Base-by-base conservation (phyloP, 2,113 vertebrate species). In the Gorsachius goisagi region DNA sequence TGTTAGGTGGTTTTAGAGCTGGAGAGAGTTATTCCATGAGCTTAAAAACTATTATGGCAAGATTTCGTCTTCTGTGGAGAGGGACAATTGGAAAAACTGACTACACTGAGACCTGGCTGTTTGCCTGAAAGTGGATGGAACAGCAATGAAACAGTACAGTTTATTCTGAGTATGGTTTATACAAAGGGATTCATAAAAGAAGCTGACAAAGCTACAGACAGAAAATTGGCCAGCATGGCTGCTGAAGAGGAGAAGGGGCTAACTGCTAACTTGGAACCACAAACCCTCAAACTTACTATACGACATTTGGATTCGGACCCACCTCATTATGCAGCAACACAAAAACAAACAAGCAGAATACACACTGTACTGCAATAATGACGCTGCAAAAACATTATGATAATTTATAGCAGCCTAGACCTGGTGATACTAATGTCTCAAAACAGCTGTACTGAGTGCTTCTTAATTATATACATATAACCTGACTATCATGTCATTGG, bases 41-140 rank as follows among this genome's bases (percentile, higher is more conserved):
- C 30, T 85, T 78, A 59, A 81, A 82, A 93, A n/a, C 0, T 0
- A 16, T 41, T 47, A 59, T 23, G 56, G 52, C 33, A 77, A 39
- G 44, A 62, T 53, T 82, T 82, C 71, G 85, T 9, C 81, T 78
- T 78, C 58, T 75, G 49, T 80, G 66, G 56, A 68, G 67, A 75
- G 52, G 50, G 56, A 72, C 68, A 86, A 11, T 5, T 89, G 95
- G 95, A 95, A 96, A 95, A 97, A 86, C 59, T 92, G 93, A 96
- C 49, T 60, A 8, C 55, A 45, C 27, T 1, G 4, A 86, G 85
- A 73, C 15, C 73, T 97, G 96, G 94, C 89, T 91, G 59, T 56
- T 64, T 85, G 89, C 88, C 88, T 72, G 74, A 72, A 64, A 52
- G 71, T 28, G 33, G 52, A 72, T 77, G 89, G 94, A 93, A 33